Conservation (phyloP, 2,888 invertebrate genomes). For the Hyposoter dolosus region DNA sequence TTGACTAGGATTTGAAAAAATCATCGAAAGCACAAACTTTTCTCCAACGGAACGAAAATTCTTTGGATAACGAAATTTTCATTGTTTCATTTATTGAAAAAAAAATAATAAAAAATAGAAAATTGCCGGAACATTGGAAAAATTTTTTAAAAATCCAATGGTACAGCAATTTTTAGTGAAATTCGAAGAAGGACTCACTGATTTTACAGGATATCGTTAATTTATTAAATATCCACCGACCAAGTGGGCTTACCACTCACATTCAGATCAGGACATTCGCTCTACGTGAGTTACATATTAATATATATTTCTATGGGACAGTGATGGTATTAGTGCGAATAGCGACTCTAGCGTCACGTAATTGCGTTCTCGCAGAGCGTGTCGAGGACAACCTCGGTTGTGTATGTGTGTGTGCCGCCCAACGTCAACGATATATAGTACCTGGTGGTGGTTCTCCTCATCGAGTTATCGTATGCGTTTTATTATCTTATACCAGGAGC, state of each 20-base stretch:
- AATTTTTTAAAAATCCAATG: no score
- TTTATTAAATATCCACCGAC: background rate
- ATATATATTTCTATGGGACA: slow-evolving; percentile 12
- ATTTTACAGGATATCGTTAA: background rate
- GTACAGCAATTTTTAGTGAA: background rate
- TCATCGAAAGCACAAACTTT: no score
- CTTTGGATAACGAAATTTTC: no score
- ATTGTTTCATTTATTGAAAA: no score
- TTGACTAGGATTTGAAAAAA: no score
- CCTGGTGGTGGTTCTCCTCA: slow-evolving; percentile 24
- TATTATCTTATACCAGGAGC: slow-evolving; percentile 9
- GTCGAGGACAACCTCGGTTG: slow-evolving; percentile 61
- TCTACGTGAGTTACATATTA: slow-evolving; percentile 20
- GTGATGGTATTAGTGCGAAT: slow-evolving; percentile 33
- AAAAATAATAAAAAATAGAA: no score
- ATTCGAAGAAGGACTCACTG: background rate
- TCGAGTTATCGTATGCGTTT: background rate
- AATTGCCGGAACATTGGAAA: no score
- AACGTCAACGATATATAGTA: slow-evolving; percentile 44
- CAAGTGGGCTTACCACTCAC: slow-evolving; percentile 29
- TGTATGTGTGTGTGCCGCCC: slow-evolving; percentile 36
- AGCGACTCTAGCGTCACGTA: slow-evolving; percentile 62
- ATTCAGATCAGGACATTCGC: slow-evolving; percentile 59
- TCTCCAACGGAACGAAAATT: no score
- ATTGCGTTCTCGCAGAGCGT: slow-evolving; percentile 68